Evolutionary conservation across 92 coral and sea anemone genomes (phyloP), one percentile per base, ranked within the genome.

Genomic region (Desmophyllum pertusum): DNA sequence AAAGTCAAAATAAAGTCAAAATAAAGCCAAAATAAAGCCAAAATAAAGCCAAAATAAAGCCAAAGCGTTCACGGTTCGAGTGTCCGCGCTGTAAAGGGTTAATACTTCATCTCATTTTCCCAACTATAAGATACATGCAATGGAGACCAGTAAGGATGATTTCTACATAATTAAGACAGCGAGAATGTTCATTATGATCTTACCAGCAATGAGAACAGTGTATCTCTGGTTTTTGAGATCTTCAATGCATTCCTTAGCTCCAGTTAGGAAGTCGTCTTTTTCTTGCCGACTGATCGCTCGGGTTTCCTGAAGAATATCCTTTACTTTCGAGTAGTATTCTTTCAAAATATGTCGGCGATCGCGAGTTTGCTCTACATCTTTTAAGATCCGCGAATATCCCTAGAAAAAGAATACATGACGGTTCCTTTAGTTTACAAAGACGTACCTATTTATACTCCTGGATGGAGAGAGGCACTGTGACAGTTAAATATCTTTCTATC

Each of bases 181-280:
- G 4, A 65, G 4, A 71, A 71, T 10, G 19, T 14, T 71, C 13
- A 38, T 8, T 3, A 14, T n/a, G n/a, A 3, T 42, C 77, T 73
- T 43, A 73, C 77, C 77, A 13, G 59, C 59, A 42, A 73, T 30
- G 25, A 73, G 77, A 42, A 73, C n/a, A 2, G 55, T 73, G 77
- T 27, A 73, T 45, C 39, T 48, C 77, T 31, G 13, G 77, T 29
- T 73, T 46, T 17, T 5, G 18, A 73, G 61, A 45, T 73, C 77
- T 31, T 14, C 41, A 38, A 41, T 42, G n/a, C 1, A 38, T 43
- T 42, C 11, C 9, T 27, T 39, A 72, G 77, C 77, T 30, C 39
- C 40, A 18, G 10, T 11, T 8, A 45, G 62, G 41, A 73, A 73
- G 1, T 73, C 77, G 4, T 17, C 35, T 37, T 55, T 14, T 37